Evolutionary conservation across 2,888 invertebrate species (phyloP), one percentile per base, ranked within the genome.

Genomic region (Timema cristinae): DNA sequence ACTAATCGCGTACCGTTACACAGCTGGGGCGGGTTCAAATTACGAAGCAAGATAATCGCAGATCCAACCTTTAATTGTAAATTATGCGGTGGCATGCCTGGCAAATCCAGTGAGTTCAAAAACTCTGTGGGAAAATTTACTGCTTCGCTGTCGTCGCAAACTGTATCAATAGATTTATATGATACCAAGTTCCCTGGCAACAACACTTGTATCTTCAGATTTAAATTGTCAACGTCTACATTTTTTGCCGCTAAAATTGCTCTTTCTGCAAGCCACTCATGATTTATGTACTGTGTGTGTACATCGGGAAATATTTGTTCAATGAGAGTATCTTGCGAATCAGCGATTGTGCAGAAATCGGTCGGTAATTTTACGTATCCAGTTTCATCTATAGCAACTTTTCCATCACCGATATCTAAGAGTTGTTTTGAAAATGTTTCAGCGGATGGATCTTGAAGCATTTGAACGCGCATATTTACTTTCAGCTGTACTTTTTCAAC

Each of bases 231-330:
- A 32, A 68, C 54, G 63, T 71, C 56, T 5, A 50, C 54, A 49
- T 71, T 73, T 63, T 16, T 73, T 9, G 70, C 67, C 6, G 72
- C 67, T 13, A 73, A 54, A 48, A 71, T 71, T 32, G 71, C 52
- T 50, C 67, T 70, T 68, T 47, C 52, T 48, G 54, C 63, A 1
- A 49, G 13, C 71, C 63, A 69, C 15, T 73, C 15, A 54, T 69
- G 67, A 50, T 67, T 69, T 67, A 11, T 7, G 67, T 69, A 54
- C 6, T 67, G 8, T 8, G 4, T 13, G 11, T 10, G 6, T 2
- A 72, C 51, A 72, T 70, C 51, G n/a, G 32, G 63, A 51, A 72
- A 72, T 51, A 71, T 67, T 10, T 54, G 71, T 7, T 16, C 10
- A 66, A 72, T 72, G 10, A 72, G 71, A 67, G 61, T 71, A 16